A percentile compares a stretch with the other conserved stretches of the same genome.
These are phyloP conservation scores for Rousettus madagascariensis DNA, from an alignment of 2,797 vertebrate genomes.

Conservation along the genomic window DNA sequence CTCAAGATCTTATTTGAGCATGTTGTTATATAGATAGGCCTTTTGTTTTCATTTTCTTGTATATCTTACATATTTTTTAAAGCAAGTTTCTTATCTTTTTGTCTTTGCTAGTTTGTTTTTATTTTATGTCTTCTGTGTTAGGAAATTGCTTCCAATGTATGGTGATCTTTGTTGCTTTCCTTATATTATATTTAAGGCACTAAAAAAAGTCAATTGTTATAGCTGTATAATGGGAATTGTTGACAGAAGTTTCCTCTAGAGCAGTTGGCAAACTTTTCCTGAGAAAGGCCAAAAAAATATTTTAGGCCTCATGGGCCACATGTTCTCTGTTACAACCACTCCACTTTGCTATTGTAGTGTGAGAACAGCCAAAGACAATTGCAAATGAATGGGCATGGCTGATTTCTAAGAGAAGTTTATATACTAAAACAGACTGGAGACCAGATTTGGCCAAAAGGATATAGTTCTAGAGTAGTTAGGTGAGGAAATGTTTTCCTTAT, in stretches of 20 bases:
- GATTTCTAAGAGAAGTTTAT: not conserved
- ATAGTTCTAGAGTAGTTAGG: not conserved
- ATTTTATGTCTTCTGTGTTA: not conserved
- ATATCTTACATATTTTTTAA: not conserved
- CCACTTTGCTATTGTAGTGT: not conserved
- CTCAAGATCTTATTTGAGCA: not conserved
- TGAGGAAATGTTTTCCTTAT: not conserved
- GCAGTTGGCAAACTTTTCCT: not conserved
- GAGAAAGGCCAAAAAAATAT: not conserved
- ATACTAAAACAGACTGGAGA: not conserved
- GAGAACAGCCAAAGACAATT: not conserved
- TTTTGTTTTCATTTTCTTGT: not conserved
- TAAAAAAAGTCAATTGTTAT: not conserved
- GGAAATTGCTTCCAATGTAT: not conserved
- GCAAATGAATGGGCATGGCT: not conserved
- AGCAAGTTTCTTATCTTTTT: not conserved
- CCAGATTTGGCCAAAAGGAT: not conserved
- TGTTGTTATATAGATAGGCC: not conserved
- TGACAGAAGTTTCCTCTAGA: not conserved
- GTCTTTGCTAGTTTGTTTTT: not conserved
- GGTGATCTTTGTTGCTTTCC: not conserved
- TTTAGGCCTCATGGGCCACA: not conserved
- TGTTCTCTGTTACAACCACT: not conserved
- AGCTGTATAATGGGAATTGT: not conserved
- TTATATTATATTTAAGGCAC: not conserved